phyloP scores from a whole-genome alignment of 2,113 vertebrate species.

The Theristicus caerulescens region DNA sequence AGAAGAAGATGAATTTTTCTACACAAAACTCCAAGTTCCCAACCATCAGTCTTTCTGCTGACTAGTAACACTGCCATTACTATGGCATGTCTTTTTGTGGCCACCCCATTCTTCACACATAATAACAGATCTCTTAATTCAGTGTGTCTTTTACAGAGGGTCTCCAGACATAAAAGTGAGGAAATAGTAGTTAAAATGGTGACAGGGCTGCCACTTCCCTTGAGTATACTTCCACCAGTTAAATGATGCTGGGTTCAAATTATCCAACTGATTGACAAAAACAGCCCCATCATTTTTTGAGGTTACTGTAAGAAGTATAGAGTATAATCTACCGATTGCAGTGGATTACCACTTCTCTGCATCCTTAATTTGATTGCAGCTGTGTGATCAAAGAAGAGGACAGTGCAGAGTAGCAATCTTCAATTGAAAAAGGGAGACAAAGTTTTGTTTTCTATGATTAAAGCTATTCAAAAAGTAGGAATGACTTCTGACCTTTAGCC shows the following conservation, averaged over 20 bases:
- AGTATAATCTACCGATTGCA: background rate
- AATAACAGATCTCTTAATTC: background rate
- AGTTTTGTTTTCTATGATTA: background rate
- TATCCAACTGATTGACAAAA: background rate
- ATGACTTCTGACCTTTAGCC: constrained; percentile 85
- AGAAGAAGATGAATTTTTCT: background rate
- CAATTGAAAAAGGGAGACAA: background rate
- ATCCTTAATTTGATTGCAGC: constrained; percentile 18
- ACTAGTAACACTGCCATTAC: background rate
- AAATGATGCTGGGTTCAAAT: background rate
- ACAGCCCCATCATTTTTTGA: background rate
- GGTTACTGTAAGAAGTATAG: background rate
- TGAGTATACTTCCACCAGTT: background rate
- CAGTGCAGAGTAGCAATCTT: background rate
- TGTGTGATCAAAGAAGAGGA: background rate
- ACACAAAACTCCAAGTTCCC: background rate
- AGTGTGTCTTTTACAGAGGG: background rate
- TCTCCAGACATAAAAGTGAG: background rate
- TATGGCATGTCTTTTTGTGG: background rate
- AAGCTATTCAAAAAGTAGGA: background rate
- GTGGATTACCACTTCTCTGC: background rate
- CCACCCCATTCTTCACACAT: background rate
- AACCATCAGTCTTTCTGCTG: background rate
- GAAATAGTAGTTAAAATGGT: background rate
- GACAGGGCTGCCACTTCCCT: background rate